phyloP scores from a whole-genome alignment of 2,797 vertebrate genomes.

The Sebastes glaucus region DNA sequence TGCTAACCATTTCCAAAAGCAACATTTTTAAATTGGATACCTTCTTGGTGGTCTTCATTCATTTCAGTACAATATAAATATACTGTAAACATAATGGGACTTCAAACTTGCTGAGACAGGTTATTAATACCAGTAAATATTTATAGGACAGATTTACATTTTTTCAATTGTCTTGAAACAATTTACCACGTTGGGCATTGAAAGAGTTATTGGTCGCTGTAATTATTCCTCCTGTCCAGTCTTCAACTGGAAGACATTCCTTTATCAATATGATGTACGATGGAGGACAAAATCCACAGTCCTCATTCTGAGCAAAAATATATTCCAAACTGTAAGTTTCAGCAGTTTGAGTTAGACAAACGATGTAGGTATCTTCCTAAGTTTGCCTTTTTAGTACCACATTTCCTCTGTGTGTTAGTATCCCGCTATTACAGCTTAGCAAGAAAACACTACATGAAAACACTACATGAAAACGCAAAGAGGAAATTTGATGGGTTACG shows the following conservation, averaged over 20 bases:
- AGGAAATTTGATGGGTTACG: neutral
- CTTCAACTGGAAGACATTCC: neutral
- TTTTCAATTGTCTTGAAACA: neutral
- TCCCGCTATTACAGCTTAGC: neutral
- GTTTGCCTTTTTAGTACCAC: neutral
- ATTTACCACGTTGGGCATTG: neutral
- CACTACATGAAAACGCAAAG: neutral
- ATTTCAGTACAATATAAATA: neutral
- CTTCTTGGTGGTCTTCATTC: neutral
- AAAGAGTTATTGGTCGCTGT: neutral
- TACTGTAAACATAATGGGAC: neutral
- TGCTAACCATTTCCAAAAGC: slow-evolving; percentile 29
- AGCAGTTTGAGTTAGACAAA: neutral
- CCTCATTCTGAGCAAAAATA: neutral
- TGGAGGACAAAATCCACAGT: neutral
- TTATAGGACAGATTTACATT: neutral
- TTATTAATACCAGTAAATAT: neutral
- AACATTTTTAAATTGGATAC: neutral
- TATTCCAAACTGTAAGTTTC: neutral
- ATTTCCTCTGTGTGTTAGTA: neutral
- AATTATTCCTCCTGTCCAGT: no score
- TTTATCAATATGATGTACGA: neutral
- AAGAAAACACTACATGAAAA: neutral
- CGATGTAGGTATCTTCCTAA: neutral
- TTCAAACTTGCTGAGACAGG: neutral